Evolutionary conservation across 1,140 invertebrate species (phyloP), one percentile per base, ranked within the genome.

Genomic region (Globodera rostochiensis): DNA sequence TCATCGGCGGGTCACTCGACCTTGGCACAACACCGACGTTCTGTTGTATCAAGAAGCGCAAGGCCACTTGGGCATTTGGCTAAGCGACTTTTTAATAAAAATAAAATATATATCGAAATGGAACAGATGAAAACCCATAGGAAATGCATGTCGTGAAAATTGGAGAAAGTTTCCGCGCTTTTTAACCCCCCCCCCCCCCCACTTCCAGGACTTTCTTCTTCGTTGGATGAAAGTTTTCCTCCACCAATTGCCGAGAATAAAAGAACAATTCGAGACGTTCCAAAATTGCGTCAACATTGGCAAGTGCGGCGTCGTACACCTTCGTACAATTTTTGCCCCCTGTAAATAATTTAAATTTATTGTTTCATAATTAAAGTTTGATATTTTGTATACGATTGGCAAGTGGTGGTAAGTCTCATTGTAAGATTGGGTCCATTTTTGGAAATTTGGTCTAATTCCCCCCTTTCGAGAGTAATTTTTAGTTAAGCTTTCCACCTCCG

Each of bases 11-110:
- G 15, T 76, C 80, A 50, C 57, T 25, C 77, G 88, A 89, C 84
- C 91, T 91, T 67, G 91, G 90, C 70, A 91, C 87, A 9, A 90
- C 87, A 46, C 80, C 81, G 60, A 91, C 83, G 49, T 88, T 87
- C 50, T 82, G 79, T 70, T 91, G 87, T 3, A 90, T 25, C 3
- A 89, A 69, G 82, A 88, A 90, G 19, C 89, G 85, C 6, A 91
- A 75, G 6, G 75, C 84, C 6, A 95, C 89, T 73, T 86, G 86
- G 71, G 69, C 81, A 76, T 82, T 85, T 74, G 81, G 80, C 87
- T 84, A 74, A 66, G 0, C 25, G 25, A 25, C 25, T 25, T 25
- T 25, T 25, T 25, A 25, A 25, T 25, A 25, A 25, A 25, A 25
- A 25, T n/a, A 25, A 25, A 25, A 25, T 25, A 25, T 25, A 25